Percentiles rank a stretch among this genome's conserved stretches.
phyloP scores from a whole-genome alignment of 2,113 vertebrate genomes.

The Apus apus region DNA sequence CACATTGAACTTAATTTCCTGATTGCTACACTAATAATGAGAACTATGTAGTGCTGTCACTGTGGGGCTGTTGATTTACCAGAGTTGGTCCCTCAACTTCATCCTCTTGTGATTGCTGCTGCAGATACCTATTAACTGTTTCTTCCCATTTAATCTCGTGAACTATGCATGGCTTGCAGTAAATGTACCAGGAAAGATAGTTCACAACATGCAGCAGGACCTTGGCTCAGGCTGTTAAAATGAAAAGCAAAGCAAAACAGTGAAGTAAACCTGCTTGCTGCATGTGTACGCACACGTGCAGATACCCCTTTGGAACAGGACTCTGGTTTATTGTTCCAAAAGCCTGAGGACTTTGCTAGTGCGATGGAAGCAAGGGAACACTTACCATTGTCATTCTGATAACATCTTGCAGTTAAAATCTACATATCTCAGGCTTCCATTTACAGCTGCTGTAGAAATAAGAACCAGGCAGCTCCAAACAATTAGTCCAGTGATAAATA shows the following conservation, averaged over 20 bases:
- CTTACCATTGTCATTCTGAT: neutral
- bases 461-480: neutral
- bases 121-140: slow-evolving; percentile 46
- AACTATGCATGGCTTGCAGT: neutral
- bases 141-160: neutral
- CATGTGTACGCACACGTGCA: fast-evolving
- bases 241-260: neutral
- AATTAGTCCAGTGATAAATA: neutral
- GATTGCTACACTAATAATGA: slow-evolving; percentile 56
- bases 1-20: slow-evolving; percentile 66
- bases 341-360: neutral
- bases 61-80: slow-evolving; percentile 48
- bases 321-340: neutral
- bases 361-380: neutral
- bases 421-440: neutral
- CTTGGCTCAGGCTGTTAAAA: neutral
- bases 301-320: neutral
- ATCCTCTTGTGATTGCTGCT: slow-evolving; percentile 35
- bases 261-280: neutral
- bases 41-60: neutral
- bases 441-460: neutral
- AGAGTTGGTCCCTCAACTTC: slow-evolving; percentile 29
- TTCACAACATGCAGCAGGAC: neutral
- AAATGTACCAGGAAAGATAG: neutral
- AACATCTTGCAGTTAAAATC: neutral